phyloP scores from a whole-genome alignment of 2,797 vertebrate species.

The Liasis olivaceus region DNA sequence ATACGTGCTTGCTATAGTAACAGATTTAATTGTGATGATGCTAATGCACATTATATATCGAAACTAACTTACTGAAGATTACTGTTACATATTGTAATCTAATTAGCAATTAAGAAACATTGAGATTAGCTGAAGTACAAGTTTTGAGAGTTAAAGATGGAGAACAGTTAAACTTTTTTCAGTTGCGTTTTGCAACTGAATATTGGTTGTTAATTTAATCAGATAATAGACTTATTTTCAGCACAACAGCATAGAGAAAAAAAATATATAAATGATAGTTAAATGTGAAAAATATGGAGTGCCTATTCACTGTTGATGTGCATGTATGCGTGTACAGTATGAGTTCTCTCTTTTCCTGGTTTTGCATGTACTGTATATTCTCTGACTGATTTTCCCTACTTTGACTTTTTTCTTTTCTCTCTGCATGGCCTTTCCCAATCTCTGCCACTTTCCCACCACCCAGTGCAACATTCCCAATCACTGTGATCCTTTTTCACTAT shows the following conservation, averaged over 20 bases:
- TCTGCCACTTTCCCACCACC: not conserved
- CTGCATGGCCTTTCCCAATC: not conserved
- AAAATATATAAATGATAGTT: not conserved
- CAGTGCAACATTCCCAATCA: not conserved
- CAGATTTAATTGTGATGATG: conserved; percentile 48
- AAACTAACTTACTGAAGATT: conserved; percentile 13
- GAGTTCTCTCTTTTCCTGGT: not conserved
- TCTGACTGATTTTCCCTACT: not conserved
- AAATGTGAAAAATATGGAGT: not conserved
- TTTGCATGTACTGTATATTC: not conserved
- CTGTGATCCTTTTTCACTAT: not conserved
- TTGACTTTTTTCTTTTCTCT: not conserved
- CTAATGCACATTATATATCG: conserved; percentile 12
- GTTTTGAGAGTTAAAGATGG: conserved; percentile 33
- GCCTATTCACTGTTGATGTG: too few species aligned
- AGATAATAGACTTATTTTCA: not conserved
- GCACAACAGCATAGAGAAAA: not conserved
- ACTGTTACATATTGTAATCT: conserved; percentile 25
- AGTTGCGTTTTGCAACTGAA: conserved; percentile 31
- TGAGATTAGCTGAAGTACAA: conserved; percentile 34
- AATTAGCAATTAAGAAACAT: conserved; percentile 28
- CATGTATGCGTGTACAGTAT: too few species aligned
- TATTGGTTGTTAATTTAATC: conserved; percentile 24
- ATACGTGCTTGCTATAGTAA: not conserved
- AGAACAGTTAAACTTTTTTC: conserved; percentile 22